phyloP scores from a whole-genome alignment of 2,797 vertebrate genomes.

The Eidolon dupreanum region DNA sequence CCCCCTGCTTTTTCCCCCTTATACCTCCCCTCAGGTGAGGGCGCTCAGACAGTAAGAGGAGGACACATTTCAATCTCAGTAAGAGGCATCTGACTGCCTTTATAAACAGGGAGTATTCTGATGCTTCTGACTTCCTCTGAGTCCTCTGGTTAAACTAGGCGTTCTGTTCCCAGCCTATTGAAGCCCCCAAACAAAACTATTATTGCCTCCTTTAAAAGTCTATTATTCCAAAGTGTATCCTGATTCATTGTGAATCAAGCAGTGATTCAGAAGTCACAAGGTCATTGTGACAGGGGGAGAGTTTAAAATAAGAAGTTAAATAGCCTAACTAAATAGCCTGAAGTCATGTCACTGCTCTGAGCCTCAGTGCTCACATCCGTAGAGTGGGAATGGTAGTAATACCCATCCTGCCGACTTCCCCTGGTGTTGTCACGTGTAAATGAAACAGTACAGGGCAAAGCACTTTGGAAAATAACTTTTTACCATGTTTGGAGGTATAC shows the following conservation, averaged over 20 bases:
- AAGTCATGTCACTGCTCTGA: not conserved
- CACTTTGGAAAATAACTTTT: not conserved
- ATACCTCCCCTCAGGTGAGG: not conserved
- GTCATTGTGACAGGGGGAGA: not conserved
- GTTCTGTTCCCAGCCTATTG: not conserved
- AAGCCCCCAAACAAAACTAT: not conserved
- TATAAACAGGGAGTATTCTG: not conserved
- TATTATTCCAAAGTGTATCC: not conserved
- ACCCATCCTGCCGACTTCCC: not conserved
- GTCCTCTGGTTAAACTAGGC: not conserved
- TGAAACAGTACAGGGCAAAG: not conserved
- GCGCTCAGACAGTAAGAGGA: not conserved
- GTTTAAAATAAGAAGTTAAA: not conserved
- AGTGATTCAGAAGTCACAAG: not conserved
- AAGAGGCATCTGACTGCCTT: not conserved
- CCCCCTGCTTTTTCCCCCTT: not conserved
- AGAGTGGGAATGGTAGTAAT: not conserved
- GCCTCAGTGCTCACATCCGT: not conserved
- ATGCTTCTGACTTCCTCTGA: not conserved
- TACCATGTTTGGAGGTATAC: not conserved
- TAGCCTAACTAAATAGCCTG: not conserved
- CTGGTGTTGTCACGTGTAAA: no score
- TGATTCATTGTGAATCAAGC: conserved; percentile 1
- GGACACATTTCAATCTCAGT: not conserved
- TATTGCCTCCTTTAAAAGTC: not conserved